These are phyloP conservation scores for Candoia aspera DNA, from an alignment of 2,113 vertebrate genomes.

Conservation along the genomic window DNA sequence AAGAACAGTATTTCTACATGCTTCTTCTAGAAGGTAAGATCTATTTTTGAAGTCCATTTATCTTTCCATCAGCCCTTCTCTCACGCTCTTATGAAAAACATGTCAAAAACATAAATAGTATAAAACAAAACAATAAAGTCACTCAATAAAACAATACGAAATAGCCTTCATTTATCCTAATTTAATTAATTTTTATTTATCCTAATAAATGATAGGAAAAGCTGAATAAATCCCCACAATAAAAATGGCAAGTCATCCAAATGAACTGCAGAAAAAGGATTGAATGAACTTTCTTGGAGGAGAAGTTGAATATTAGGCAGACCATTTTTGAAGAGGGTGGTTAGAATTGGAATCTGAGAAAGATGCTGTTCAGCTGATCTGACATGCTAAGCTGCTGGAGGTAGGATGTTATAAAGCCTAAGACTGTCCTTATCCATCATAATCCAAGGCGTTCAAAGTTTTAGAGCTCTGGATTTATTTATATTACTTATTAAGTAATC, in stretches of 20 bases:
- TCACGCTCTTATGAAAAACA: too few relatives aligned
- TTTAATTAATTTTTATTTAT: background rate
- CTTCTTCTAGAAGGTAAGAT: too few relatives aligned
- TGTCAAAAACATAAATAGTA: too few relatives aligned
- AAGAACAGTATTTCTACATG: background rate
- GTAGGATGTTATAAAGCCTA: background rate
- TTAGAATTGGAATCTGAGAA: background rate
- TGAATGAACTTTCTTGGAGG: background rate
- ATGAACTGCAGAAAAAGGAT: background rate
- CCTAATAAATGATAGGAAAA: background rate
- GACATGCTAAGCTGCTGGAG: background rate
- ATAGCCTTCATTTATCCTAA: too few relatives aligned
- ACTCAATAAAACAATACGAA: too few relatives aligned
- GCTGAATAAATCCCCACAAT: background rate
- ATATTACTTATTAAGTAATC: background rate
- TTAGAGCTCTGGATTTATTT: background rate
- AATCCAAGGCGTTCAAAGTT: background rate
- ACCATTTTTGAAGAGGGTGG: background rate
- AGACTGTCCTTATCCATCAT: background rate
- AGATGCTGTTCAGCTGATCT: background rate
- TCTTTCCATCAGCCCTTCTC: too few relatives aligned
- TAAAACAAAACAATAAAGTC: too few relatives aligned
- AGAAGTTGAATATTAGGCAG: background rate
- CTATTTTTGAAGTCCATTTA: slow-evolving; percentile 25
- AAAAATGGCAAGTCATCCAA: too few relatives aligned